A percentile compares a stretch with the other conserved stretches of the same genome.
phyloP scores from a whole-genome alignment of 23 tunicate genomes.

The Ciona savignyi region DNA sequence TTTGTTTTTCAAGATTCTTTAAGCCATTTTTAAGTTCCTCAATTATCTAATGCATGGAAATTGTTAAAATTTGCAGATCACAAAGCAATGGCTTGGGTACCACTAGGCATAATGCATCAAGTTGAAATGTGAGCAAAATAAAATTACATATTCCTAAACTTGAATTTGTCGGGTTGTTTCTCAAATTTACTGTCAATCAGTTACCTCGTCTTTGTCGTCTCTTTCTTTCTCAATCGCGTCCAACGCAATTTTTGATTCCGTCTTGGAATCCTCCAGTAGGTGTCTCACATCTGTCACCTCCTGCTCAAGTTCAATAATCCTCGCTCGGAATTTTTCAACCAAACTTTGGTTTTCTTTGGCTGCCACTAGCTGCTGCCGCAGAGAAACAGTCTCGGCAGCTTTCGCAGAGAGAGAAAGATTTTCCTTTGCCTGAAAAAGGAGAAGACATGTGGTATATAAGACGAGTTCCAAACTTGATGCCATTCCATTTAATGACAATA shows the following conservation, averaged over 20 bases:
- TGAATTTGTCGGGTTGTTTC: too few species aligned
- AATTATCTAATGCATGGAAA: too few species aligned
- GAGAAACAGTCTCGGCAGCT: conserved; percentile 19
- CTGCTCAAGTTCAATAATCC: conserved; percentile 32
- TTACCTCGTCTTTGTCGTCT: conserved; percentile 62
- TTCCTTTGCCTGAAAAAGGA: conserved; percentile 23
- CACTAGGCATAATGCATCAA: too few species aligned
- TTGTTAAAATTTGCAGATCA: too few species aligned
- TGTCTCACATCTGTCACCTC: conserved; percentile 48
- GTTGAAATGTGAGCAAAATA: too few species aligned
- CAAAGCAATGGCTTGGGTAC: too few species aligned
- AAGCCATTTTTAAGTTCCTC: too few species aligned
- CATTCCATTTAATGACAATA: too few species aligned
- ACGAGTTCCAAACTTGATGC: too few species aligned
- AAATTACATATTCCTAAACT: too few species aligned
- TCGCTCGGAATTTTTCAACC: conserved; percentile 2
- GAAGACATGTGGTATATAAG: too few species aligned
- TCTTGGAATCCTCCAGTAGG: conserved; percentile 40
- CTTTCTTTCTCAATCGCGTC: conserved; percentile 66
- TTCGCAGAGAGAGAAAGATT: conserved; percentile 10
- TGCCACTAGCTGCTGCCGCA: conserved; percentile 6
- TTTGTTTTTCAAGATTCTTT: neutral
- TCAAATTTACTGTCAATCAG: too few species aligned
- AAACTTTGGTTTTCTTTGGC: conserved; percentile 3
- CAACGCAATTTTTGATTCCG: conserved; percentile 48